A percentile compares a stretch with the other conserved stretches of the same genome.
Conservation (phyloP, 2,113 vertebrate genomes). For the Perccottus glenii region DNA sequence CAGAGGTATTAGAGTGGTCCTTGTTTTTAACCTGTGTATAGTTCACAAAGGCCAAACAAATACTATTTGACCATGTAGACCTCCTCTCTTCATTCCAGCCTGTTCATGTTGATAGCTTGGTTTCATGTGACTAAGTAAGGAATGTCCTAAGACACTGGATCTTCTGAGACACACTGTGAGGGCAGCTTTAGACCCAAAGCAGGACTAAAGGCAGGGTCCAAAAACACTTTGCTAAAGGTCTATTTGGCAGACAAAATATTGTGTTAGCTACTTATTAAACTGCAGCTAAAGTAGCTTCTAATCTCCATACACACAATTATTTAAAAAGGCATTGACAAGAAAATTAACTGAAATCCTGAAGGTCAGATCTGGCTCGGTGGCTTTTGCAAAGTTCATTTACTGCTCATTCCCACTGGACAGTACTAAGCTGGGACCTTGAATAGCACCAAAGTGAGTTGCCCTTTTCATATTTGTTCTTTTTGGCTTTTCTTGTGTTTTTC, state of each 20-base stretch:
- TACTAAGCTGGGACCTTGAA: no score
- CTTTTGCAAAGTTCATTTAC: no score
- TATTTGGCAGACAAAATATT: no score
- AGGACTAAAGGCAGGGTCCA: conserved; percentile 20
- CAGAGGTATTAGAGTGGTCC: background rate
- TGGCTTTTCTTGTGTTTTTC: background rate
- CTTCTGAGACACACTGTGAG: conserved; percentile 13
- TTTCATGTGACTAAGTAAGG: conserved; percentile 30
- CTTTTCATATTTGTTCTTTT: background rate
- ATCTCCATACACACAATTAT: no score
- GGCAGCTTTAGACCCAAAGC: conserved; percentile 28
- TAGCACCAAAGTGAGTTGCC: background rate
- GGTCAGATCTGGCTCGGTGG: no score
- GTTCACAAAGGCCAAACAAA: no score
- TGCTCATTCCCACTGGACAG: background rate
- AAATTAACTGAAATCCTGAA: no score
- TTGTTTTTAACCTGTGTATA: no score
- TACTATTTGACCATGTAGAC: background rate
- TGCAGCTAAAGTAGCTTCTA: no score
- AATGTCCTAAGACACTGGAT: conserved; percentile 47
- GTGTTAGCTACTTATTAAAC: no score
- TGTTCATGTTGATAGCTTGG: conserved; percentile 3
- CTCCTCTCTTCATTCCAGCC: conserved; percentile 8
- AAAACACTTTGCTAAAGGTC: no score
- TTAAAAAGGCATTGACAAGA: no score